Conservation (phyloP, 2,797 vertebrate species). For the Scomberomorus guttatus region DNA sequence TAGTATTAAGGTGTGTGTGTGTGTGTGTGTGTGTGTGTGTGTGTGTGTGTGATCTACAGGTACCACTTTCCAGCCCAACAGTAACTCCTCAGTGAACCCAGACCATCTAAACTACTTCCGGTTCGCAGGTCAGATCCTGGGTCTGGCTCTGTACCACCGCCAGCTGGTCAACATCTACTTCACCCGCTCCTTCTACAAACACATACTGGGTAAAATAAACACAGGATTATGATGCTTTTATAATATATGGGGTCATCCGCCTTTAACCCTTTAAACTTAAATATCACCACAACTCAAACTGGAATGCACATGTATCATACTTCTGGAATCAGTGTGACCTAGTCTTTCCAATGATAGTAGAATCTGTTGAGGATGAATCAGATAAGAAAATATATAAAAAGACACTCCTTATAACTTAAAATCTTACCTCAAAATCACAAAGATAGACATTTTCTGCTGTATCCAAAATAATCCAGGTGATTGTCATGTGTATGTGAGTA, state of each 20-base stretch:
- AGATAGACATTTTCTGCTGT: not conserved
- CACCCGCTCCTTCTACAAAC: conserved; percentile 99
- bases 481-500: too few relatives aligned
- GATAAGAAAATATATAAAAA: not conserved
- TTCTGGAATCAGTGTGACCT: not conserved
- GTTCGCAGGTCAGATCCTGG: conserved; percentile 97
- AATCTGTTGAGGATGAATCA: not conserved
- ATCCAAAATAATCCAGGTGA: not conserved
- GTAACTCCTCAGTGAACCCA: conserved; percentile 98
- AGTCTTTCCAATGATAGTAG: not conserved
- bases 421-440: too few relatives aligned
- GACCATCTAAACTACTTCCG: conserved; percentile 98
- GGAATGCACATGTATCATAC: not conserved
- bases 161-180: conserved; percentile 99
- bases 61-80: conserved; percentile 99
- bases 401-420: too few relatives aligned
- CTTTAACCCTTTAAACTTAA: not conserved
- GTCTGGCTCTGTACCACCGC: conserved; percentile 95
- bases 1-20: not conserved
- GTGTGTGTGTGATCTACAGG: conserved; percentile 80
- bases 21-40: conserved; percentile 9
- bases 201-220: conserved; percentile 92
- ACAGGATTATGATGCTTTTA: not conserved
- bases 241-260: not conserved
- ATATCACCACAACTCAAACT: not conserved